Evolutionary conservation across 2,113 vertebrate species (phyloP).

Genomic region (Oreocharis arfaki): DNA sequence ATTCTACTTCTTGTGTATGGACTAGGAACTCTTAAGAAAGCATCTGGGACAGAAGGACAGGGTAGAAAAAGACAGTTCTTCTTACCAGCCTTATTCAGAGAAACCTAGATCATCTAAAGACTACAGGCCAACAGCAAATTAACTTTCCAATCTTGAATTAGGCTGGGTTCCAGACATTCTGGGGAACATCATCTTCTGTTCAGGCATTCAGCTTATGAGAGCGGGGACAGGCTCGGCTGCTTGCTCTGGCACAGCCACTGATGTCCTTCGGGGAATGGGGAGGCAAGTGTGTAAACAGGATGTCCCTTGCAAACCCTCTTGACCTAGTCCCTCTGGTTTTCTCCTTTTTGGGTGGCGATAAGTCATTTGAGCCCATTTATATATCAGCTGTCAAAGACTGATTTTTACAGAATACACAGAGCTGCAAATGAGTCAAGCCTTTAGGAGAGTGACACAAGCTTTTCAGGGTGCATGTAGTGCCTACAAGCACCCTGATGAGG

Average conservation of each 20-base stretch:
- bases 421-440: background rate
- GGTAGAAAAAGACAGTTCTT: background rate
- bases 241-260: background rate
- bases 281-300: no score
- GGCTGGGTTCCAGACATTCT: background rate
- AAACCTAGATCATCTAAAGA: background rate
- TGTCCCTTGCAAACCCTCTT: background rate
- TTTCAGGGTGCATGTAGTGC: fast-evolving
- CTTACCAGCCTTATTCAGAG: background rate
- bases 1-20: background rate
- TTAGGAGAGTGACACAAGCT: background rate
- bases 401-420: background rate
- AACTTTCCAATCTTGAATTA: background rate
- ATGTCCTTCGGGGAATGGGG: fast-evolving
- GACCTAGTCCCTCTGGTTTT: background rate
- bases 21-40: background rate
- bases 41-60: background rate
- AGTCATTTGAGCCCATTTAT: background rate
- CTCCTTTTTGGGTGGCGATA: background rate
- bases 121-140: background rate
- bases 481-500: fast-evolving
- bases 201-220: background rate
- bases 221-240: background rate
- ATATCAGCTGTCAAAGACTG: background rate
- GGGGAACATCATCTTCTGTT: background rate